Evolutionary conservation across 2,888 invertebrate genomes (phyloP).

Genomic region (Epinotia bilunana): DNA sequence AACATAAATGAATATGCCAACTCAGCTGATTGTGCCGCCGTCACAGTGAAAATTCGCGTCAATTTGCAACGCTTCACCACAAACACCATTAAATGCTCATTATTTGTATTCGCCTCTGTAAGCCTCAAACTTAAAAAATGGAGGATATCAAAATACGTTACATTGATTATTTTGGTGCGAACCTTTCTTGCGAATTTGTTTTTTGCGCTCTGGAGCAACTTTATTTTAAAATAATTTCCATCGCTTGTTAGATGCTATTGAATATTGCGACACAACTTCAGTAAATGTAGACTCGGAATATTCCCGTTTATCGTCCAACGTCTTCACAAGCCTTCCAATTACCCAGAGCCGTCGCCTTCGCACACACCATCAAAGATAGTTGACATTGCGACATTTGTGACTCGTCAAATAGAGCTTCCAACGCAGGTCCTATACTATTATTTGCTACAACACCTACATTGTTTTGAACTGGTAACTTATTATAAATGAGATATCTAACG

Average conservation of each 20-base stretch:
- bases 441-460: conserved; percentile 4
- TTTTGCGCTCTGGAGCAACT: too few species aligned
- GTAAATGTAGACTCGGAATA: conserved; percentile 8
- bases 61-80: conserved; percentile 8
- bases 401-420: conserved; percentile 8
- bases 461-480: conserved; percentile 1
- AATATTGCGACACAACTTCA: background rate
- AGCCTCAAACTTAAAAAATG: background rate
- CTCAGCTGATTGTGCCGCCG: conserved; percentile 7
- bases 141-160: background rate
- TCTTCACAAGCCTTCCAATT: conserved; percentile 24
- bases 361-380: conserved; percentile 30
- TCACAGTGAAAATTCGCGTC: conserved; percentile 8
- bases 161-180: background rate
- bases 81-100: background rate
- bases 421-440: background rate
- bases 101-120: background rate
- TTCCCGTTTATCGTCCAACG: conserved; percentile 11
- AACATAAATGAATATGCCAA: conserved; percentile 19
- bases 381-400: conserved; percentile 24
- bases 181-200: background rate
- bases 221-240: too few species aligned
- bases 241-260: too few species aligned
- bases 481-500: background rate
- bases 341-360: conserved; percentile 11